Evolutionary conservation across 1,140 invertebrate genomes (phyloP).

Genomic region (Mycetomoellerius zeteki): DNA sequence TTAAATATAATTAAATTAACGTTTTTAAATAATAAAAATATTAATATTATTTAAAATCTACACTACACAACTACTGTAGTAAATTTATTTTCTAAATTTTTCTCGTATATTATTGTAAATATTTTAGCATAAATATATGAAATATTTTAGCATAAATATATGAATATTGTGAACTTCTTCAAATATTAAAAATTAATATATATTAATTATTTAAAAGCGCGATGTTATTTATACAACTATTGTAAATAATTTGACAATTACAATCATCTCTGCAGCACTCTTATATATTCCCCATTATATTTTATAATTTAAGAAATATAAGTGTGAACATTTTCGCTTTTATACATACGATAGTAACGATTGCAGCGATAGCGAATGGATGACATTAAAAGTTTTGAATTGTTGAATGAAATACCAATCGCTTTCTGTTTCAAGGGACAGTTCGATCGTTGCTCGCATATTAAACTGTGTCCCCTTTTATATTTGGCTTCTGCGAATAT

Average conservation of each 20-base stretch:
- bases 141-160: background rate
- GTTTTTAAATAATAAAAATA: too few species aligned
- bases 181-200: constrained; percentile 2
- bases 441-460: constrained; percentile 13
- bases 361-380: background rate
- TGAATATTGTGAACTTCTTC: background rate
- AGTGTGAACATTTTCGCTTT: background rate
- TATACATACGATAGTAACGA: background rate
- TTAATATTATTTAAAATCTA: background rate
- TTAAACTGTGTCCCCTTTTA: background rate
- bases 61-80: background rate
- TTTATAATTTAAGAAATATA: background rate
- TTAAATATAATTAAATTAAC: background rate
- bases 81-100: background rate
- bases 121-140: background rate
- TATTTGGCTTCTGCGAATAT: constrained; percentile 12
- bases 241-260: background rate
- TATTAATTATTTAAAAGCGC: constrained; percentile 7
- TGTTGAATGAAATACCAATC: constrained; percentile 37
- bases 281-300: background rate
- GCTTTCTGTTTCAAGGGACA: constrained; percentile 1
- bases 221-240: background rate
- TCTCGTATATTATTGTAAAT: background rate
- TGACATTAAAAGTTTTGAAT: constrained; percentile 35
- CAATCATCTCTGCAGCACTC: background rate